A percentile compares a stretch with the other conserved stretches of the same genome.
Evolutionary conservation across 53 echinoderm and acorn worm species (phyloP).

Genomic region (Pentamera pediparva): DNA sequence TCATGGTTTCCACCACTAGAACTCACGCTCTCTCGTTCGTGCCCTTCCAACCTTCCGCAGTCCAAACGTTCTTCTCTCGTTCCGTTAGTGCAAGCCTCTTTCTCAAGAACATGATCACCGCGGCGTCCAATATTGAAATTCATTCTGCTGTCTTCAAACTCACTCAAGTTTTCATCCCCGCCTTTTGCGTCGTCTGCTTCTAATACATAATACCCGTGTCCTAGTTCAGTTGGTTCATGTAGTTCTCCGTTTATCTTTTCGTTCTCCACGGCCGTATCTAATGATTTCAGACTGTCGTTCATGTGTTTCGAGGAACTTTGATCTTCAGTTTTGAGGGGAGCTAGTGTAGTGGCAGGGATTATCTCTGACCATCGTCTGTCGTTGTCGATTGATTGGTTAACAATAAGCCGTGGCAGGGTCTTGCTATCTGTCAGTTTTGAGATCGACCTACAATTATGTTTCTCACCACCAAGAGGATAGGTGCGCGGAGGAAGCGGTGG

Average conservation of each 20-base stretch:
- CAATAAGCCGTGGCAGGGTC: background rate
- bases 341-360: background rate
- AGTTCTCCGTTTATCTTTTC: background rate
- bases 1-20: background rate
- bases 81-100: too few relatives aligned
- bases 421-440: background rate
- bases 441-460: background rate
- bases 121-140: background rate
- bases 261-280: background rate
- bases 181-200: background rate
- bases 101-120: background rate
- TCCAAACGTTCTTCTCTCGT: too few relatives aligned
- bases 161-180: background rate
- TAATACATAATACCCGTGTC: background rate
- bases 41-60: too few relatives aligned
- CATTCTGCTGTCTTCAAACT: background rate
- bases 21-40: background rate
- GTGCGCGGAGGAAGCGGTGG: constrained; percentile 25
- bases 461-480: background rate
- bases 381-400: background rate
- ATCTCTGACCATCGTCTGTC: background rate
- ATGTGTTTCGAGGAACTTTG: background rate
- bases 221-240: too few relatives aligned
- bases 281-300: background rate
- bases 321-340: background rate